phyloP scores from a whole-genome alignment of 2,113 vertebrate species.

The Lasiurus cinereus region DNA sequence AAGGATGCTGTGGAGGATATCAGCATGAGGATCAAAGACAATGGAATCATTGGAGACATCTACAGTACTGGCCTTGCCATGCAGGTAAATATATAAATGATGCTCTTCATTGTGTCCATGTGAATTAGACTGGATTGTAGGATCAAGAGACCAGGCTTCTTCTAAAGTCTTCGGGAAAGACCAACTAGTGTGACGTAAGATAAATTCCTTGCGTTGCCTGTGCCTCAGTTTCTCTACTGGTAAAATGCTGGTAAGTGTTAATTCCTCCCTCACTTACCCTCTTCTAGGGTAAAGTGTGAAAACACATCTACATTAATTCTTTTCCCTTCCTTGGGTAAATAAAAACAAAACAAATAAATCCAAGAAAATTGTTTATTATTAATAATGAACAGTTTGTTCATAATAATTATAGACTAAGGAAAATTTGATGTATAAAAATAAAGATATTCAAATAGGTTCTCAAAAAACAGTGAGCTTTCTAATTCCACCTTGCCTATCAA shows the following conservation, averaged over 20 bases:
- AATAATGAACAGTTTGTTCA: neutral
- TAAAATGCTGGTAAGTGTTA: neutral
- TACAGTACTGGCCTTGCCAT: conserved; percentile 87
- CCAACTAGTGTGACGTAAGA: neutral
- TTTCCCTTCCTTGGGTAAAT: neutral
- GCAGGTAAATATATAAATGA: conserved; percentile 80
- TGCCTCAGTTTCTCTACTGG: neutral
- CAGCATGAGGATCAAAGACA: neutral
- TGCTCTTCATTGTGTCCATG: neutral
- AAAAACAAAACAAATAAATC: neutral
- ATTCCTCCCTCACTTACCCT: neutral
- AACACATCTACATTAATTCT: neutral
- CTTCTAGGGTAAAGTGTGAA: neutral
- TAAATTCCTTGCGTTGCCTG: neutral
- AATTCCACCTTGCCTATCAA: neutral
- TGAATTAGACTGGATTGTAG: neutral
- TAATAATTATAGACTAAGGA: neutral
- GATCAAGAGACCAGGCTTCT: neutral
- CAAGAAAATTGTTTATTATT: conserved; percentile 13
- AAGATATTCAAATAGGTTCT: neutral
- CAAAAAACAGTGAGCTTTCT: conserved; percentile 34
- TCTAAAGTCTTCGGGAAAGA: neutral
- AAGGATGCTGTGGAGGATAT: conserved; percentile 45
- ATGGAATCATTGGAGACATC: conserved; percentile 82
- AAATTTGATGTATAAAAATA: neutral